Evolutionary conservation across 2,888 invertebrate species (phyloP).

Genomic region (Tribolium freemani): DNA sequence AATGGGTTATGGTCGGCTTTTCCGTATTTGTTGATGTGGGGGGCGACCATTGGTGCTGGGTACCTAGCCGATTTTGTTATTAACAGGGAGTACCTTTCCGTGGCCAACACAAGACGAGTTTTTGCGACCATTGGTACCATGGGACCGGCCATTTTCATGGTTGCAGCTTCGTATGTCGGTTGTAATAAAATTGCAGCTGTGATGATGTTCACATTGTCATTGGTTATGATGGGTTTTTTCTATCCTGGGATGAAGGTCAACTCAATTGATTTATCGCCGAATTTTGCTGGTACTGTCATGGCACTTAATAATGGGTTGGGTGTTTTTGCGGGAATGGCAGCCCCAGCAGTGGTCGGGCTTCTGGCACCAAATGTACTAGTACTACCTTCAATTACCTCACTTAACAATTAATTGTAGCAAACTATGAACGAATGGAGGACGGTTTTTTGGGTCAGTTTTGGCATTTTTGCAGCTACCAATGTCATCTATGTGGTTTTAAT

Average conservation of each 20-base stretch:
- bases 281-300: conserved; percentile 74
- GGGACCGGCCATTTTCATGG: conserved; percentile 74
- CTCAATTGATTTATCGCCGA: conserved; percentile 75
- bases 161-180: conserved; percentile 76
- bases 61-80: conserved; percentile 1
- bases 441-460: conserved; percentile 86
- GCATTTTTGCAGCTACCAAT: conserved; percentile 77
- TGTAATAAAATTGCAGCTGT: conserved; percentile 71
- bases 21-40: conserved; percentile 77
- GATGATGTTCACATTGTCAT: conserved; percentile 72
- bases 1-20: conserved; percentile 75
- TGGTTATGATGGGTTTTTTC: conserved; percentile 79
- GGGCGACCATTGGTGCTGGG: conserved; percentile 51
- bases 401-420: conserved; percentile 66
- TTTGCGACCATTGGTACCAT: conserved; percentile 62
- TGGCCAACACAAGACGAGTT: not conserved
- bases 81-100: not conserved
- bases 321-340: conserved; percentile 74
- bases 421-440: conserved; percentile 79
- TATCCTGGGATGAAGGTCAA: conserved; percentile 79
- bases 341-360: conserved; percentile 73
- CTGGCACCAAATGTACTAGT: conserved; percentile 72
- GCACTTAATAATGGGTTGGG: conserved; percentile 76
- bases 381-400: too few relatives aligned
- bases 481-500: conserved; percentile 77